These are phyloP conservation scores for Pelvicachromis taeniatus DNA, from an alignment of 2,113 vertebrate genomes.

Conservation along the genomic window DNA sequence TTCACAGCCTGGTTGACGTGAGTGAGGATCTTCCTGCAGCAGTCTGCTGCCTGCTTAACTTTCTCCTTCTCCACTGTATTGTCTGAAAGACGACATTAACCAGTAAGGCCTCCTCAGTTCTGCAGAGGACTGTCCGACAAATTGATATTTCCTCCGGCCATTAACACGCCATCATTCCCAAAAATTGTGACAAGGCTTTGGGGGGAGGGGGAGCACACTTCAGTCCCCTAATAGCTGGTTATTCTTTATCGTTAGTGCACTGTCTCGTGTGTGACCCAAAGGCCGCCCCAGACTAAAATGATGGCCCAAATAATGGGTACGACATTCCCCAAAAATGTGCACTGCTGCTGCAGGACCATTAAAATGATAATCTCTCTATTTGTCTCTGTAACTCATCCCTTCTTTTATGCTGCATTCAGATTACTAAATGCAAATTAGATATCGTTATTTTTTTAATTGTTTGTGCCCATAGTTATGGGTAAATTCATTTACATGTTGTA, in stretches of 20 bases:
- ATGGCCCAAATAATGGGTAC: constrained; percentile 38
- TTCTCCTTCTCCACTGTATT: constrained; percentile 85
- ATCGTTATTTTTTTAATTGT: background rate
- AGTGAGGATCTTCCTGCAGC: constrained; percentile 91
- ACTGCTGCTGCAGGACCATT: constrained; percentile 5
- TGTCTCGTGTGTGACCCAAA: constrained; percentile 16
- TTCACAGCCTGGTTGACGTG: constrained; percentile 96
- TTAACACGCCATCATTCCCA: constrained; percentile 32
- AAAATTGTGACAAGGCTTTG: constrained; percentile 44
- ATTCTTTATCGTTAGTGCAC: constrained; percentile 48
- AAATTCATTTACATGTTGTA: background rate
- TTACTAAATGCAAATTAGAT: background rate
- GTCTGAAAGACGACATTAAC: constrained; percentile 70
- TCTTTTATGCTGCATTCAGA: background rate
- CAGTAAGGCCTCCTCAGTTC: background rate
- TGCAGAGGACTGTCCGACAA: constrained; percentile 16
- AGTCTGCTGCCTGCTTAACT: constrained; percentile 91
- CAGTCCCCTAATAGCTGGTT: constrained; percentile 48
- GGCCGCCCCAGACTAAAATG: constrained; percentile 28
- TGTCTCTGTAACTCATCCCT: constrained; percentile 36
- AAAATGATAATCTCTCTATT: constrained; percentile 52
- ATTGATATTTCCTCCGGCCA: constrained; percentile 35
- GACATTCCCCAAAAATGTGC: constrained; percentile 41
- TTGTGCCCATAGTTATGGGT: background rate
- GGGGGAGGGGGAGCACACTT: constrained; percentile 7